Conservation (phyloP, 2,113 vertebrate species). For the Acanthochromis polyacanthus region DNA sequence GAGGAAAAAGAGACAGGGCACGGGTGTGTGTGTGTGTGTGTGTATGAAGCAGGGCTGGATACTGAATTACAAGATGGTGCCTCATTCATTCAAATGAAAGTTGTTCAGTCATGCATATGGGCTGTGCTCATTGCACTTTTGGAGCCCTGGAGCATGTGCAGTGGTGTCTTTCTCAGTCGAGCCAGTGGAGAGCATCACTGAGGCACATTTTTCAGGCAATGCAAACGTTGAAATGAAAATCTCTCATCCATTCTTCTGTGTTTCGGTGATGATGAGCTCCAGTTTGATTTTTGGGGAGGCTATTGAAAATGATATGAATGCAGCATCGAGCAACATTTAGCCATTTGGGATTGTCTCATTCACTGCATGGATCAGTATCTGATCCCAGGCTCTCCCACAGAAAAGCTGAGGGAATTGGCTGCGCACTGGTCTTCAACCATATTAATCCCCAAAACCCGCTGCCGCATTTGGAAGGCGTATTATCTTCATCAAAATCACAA, state of each 20-base stretch:
- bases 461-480: no score
- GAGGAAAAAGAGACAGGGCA: constrained; percentile 6
- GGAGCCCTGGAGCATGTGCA: not conserved
- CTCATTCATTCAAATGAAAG: not conserved
- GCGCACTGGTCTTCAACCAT: no score
- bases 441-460: no score
- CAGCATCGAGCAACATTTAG: not conserved
- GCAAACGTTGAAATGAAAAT: not conserved
- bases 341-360: no score
- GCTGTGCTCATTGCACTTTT: not conserved
- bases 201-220: not conserved
- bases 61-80: constrained; percentile 11
- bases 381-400: no score
- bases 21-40: not conserved
- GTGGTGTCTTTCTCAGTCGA: not conserved
- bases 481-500: no score
- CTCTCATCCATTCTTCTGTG: not conserved
- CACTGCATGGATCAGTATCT: no score
- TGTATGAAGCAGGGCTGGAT: not conserved
- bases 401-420: no score
- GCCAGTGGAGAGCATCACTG: not conserved
- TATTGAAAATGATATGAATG: not conserved
- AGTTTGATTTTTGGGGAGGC: not conserved
- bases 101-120: not conserved
- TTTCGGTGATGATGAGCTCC: not conserved